phyloP scores from a whole-genome alignment of 2,797 vertebrate species.

The Oreonectes daqikongensis region DNA sequence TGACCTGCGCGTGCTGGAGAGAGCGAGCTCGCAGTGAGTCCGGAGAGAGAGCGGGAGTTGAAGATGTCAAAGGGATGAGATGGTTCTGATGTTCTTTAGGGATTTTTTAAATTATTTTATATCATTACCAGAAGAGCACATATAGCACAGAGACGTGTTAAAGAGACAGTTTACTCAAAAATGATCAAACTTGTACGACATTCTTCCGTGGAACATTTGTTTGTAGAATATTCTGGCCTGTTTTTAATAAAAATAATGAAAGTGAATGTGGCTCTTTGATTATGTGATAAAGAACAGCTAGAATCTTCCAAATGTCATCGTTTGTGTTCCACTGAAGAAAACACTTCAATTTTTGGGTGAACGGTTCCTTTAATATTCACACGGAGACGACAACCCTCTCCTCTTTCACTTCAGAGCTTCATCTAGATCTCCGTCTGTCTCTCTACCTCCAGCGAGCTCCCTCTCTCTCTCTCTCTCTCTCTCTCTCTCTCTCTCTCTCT shows the following conservation, averaged over 20 bases:
- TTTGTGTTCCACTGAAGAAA: neutral
- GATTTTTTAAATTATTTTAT: slow-evolving; percentile 75
- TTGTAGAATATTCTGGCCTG: neutral
- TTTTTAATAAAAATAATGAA: neutral
- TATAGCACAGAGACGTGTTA: slow-evolving; percentile 61
- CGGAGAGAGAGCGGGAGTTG: slow-evolving; percentile 54
- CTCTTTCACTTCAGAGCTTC: slow-evolving; percentile 1
- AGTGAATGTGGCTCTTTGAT: neutral
- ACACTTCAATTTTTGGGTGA: neutral
- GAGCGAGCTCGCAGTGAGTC: slow-evolving; percentile 93
- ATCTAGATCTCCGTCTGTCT: slow-evolving; percentile 29
- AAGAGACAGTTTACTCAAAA: slow-evolving; percentile 8
- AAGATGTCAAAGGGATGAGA: slow-evolving; percentile 59
- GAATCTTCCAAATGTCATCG: neutral
- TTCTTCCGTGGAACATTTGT: neutral
- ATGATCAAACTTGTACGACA: slow-evolving; percentile 49
- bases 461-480: slow-evolving; percentile 23
- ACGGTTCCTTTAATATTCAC: neutral
- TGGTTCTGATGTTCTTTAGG: slow-evolving; percentile 67
- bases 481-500: slow-evolving; percentile 48
- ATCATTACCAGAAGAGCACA: slow-evolving; percentile 75
- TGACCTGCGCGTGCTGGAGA: slow-evolving; percentile 93
- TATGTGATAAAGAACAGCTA: neutral
- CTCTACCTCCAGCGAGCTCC: too few species aligned
- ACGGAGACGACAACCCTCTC: neutral